Base-by-base conservation (phyloP, 2,797 vertebrate species). In the Centropyge bicolor region DNA sequence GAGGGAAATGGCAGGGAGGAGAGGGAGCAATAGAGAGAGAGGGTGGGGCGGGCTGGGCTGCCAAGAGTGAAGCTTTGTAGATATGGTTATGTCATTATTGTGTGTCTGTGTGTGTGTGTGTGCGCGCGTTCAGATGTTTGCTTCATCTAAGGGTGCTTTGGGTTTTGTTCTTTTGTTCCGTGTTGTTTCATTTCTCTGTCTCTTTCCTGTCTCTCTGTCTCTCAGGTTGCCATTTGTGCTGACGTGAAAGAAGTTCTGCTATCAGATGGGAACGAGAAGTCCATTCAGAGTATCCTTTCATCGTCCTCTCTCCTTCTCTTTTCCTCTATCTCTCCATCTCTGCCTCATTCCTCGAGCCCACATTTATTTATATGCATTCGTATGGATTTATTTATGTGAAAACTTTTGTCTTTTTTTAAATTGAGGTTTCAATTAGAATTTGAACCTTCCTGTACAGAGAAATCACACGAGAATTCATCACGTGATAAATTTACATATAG, bases 181-280 rank as follows among this genome's bases (percentile, higher is more conserved):
- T 87, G 84, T 92, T 91, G 91, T 91, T 85, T 93, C 86, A 91
- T 87, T 93, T 76, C 94, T 93, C 92, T 89, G 91, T 90, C 85
- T 85, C 76, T 83, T 73, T 75, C 79, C 81, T 76, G 80, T 95
- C 84, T 88, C 76, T 92, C 95, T 92, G 93, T 93, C 92, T 95
- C 94, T 81, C 96, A 99, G 98, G 97, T 99, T 96, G 97, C 98
- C 92, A 95, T 98, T 97, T 98, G 96, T 97, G 97, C 98, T 96
- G 98, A 99, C 96, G 98, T 96, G 96, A 97, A 96, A 96, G 98
- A 99, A 97, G 97, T 99, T 96, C 95, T 99, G 94, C 97, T 99
- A 96, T 99, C 98, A 95, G 98, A 99, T 97, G 98, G 98, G 95
- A 99, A 99, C 95, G 97, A 99, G 96, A 99, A 98, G 97, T 98